phyloP scores from a whole-genome alignment of 2,113 vertebrate genomes.

The Dasyornis broadbenti region DNA sequence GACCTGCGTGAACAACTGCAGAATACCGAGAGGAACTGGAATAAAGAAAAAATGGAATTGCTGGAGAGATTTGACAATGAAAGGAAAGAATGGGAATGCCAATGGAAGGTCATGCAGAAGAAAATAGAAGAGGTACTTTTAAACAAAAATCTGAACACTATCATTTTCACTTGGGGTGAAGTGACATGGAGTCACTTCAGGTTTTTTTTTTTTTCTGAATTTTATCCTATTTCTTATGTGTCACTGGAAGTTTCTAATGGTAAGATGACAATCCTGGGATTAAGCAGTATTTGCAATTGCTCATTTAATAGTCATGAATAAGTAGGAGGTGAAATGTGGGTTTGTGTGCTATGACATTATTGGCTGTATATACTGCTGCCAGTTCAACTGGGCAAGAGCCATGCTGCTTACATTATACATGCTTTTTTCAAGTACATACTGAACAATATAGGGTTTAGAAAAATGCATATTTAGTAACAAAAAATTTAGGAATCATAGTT shows the following conservation, averaged over 20 bases:
- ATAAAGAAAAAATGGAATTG: constrained; percentile 87
- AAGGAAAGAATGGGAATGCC: constrained; percentile 94
- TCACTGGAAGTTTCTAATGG: neutral
- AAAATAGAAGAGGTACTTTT: constrained; percentile 91
- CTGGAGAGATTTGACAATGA: constrained; percentile 91
- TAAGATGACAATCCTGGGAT: neutral
- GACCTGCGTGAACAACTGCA: constrained; percentile 84
- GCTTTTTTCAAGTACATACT: neutral
- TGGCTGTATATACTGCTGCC: neutral
- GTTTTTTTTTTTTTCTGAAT: neutral
- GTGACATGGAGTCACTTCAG: neutral
- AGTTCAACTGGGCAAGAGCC: neutral
- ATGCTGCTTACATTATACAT: neutral
- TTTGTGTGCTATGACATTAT: neutral
- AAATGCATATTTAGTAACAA: neutral
- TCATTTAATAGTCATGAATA: neutral
- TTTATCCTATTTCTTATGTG: neutral
- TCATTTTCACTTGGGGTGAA: neutral
- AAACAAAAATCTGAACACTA: neutral
- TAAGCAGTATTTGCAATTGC: neutral
- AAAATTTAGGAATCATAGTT: neutral
- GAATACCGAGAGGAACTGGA: constrained; percentile 83
- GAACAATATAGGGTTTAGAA: neutral
- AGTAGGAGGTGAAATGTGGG: neutral
- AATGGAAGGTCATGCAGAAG: constrained; percentile 93